Evolutionary conservation across 1,140 invertebrate genomes (phyloP), one percentile per base, ranked within the genome.

Genomic region (Papilio machaon): DNA sequence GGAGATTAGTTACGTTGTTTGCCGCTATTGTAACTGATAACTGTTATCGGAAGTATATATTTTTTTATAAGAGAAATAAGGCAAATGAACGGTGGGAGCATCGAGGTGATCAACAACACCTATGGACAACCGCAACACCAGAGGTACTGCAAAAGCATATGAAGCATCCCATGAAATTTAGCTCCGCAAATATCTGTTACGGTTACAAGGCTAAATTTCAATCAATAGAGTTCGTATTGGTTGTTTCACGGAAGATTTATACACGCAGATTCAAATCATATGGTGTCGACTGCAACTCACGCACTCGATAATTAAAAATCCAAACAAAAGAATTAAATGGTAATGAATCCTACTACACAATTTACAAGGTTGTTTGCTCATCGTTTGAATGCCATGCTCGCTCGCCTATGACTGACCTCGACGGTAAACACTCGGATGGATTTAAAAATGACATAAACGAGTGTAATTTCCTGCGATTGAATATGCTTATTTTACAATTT

Each of bases 331-430:
- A 86, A 84, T 83, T 67, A 82, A 84, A 85, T 43, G 81, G 83
- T 83, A 79, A 82, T 87, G 86, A 87, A 87, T 87, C 74, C 83
- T 84, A 81, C 81, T 82, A 74, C 79, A 47, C 49, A 67, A 77
- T 80, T 77, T 49, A 49, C 85, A 85, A 86, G 82, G 84, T 84
- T 84, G 60, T 79, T 74, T 83, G 67, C 81, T 85, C 83, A 85
- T 83, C 81, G 74, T 86, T 82, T 86, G 86, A 88, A 89, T 89
- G 86, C 83, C 85, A 86, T 88, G 85, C 81, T 81, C 88, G 83
- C 82, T 88, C 84, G 85, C 85, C 86, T 85, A 88, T 88, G 79
- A 80, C 64, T 86, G 84, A 79, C 88, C 86, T 88, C 82, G 83
- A 73, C 43, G 23, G 75, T 49, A 81, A 79, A 81, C 79, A 80